A percentile compares a stretch with the other conserved stretches of the same genome.
Evolutionary conservation across 2,797 vertebrate genomes (phyloP).

Genomic region (Sus cebifrons): DNA sequence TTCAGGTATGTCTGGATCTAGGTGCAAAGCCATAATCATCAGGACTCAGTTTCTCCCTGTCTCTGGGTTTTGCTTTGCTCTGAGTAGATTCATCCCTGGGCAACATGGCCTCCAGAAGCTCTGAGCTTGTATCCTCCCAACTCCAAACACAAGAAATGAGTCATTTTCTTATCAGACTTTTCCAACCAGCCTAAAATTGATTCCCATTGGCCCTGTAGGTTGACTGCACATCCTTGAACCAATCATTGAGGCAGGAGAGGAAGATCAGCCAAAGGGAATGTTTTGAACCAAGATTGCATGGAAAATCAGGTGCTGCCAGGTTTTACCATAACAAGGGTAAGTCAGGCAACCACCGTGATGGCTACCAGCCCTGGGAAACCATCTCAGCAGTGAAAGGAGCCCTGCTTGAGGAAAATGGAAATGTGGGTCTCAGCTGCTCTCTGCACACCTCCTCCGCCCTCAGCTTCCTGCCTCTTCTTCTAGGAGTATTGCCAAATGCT

Average conservation of each 20-base stretch:
- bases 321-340: neutral
- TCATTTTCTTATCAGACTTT: neutral
- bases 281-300: neutral
- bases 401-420: neutral
- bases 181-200: neutral
- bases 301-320: neutral
- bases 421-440: neutral
- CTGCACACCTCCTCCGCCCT: neutral
- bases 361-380: neutral
- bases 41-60: neutral
- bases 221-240: neutral
- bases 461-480: neutral
- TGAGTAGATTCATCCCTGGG: neutral
- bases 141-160: neutral
- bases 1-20: neutral
- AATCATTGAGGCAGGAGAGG: neutral
- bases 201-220: neutral
- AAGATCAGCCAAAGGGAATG: neutral
- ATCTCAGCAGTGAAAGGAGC: neutral
- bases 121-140: neutral
- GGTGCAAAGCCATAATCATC: neutral
- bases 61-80: neutral
- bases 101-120: neutral
- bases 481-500: neutral
- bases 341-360: neutral